Conservation (phyloP, 23 tunicate genomes). For the Aplidium turbinatum region DNA sequence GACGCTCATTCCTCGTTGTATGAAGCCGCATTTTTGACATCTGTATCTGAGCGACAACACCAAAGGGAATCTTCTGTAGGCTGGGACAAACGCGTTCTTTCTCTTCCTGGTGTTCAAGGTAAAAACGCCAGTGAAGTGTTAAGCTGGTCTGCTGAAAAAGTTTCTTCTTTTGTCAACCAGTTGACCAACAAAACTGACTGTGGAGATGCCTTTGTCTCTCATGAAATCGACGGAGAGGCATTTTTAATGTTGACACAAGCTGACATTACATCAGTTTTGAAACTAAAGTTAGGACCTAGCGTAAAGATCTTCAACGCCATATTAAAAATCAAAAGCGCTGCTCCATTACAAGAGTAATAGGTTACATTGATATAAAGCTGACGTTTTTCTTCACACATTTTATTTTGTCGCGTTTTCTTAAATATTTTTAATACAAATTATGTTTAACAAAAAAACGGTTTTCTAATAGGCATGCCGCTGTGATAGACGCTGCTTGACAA, state of each 20-base stretch:
- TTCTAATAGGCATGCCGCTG: too few relatives aligned
- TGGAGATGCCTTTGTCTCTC: constrained; percentile 29
- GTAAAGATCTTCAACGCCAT: constrained; percentile 77
- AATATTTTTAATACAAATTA: too few relatives aligned
- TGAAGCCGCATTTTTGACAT: not conserved
- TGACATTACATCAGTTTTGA: constrained; percentile 58
- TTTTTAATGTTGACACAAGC: constrained; percentile 63
- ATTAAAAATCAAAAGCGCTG: constrained; percentile 46
- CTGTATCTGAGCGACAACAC: not conserved
- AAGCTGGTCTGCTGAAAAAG: constrained; percentile 45
- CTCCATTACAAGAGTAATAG: too few relatives aligned
- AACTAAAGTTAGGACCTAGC: constrained; percentile 72
- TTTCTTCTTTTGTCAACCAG: constrained; percentile 42
- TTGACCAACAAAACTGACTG: constrained; percentile 62
- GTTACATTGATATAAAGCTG: too few relatives aligned
- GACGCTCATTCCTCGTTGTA: not conserved
- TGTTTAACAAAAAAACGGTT: too few relatives aligned
- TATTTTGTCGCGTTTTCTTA: too few relatives aligned
- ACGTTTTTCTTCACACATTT: too few relatives aligned
- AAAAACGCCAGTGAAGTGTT: constrained; percentile 29
- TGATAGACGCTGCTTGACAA: too few relatives aligned
- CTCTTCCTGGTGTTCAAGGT: constrained; percentile 42
- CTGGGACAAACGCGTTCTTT: constrained; percentile 24
- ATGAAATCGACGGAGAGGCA: constrained; percentile 87
- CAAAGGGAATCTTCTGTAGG: not conserved